Conservation (phyloP, 2,888 invertebrate genomes). For the Drosophila trichaetosa region DNA sequence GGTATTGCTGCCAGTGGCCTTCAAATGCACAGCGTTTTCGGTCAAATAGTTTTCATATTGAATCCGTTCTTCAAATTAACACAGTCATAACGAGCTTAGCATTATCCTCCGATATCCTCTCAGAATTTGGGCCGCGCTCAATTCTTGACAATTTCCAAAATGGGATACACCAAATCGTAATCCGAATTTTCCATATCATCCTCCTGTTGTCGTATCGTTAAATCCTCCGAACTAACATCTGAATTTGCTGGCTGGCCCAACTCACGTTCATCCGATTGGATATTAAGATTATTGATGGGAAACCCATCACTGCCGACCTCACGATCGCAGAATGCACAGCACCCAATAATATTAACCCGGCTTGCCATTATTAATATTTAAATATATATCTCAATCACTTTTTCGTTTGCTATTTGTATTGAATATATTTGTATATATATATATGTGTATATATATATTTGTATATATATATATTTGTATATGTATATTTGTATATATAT, state of each 20-base stretch:
- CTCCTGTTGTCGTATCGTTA: neutral
- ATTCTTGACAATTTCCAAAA: neutral
- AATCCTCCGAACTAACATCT: neutral
- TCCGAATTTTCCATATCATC: neutral
- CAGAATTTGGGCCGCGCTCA: neutral
- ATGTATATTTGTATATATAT: neutral
- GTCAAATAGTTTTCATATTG: neutral
- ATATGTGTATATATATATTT: neutral
- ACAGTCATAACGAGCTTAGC: neutral
- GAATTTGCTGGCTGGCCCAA: neutral
- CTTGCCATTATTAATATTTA: neutral
- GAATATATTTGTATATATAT: neutral
- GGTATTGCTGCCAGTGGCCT: neutral
- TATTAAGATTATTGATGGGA: neutral
- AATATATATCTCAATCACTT: neutral
- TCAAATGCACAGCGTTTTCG: neutral
- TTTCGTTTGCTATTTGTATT: neutral
- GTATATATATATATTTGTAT: slow-evolving; percentile 27
- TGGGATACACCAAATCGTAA: neutral
- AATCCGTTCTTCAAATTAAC: neutral
- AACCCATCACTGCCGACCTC: neutral
- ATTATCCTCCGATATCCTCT: neutral
- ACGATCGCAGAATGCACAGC: neutral
- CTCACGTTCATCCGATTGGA: neutral
- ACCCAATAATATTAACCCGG: neutral